These are phyloP conservation scores for Picathartes gymnocephalus DNA, from an alignment of 2,113 vertebrate species.

Conservation along the genomic window DNA sequence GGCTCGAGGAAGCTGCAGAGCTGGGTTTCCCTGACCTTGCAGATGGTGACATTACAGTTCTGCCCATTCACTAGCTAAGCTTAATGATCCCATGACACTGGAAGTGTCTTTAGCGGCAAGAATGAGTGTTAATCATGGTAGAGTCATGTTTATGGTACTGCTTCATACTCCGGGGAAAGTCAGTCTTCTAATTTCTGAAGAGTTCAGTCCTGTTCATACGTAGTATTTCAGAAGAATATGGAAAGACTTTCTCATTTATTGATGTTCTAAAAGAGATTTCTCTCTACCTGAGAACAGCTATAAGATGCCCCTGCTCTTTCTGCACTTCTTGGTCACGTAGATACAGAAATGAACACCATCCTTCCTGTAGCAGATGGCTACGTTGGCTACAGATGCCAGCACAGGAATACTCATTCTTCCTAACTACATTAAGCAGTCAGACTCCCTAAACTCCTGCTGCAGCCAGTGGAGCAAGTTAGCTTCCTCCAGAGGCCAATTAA, in stretches of 20 bases:
- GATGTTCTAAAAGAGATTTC: background rate
- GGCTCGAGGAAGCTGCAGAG: background rate
- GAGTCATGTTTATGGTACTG: background rate
- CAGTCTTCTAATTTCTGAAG: background rate
- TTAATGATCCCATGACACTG: background rate
- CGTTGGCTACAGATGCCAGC: background rate
- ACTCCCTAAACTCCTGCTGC: background rate
- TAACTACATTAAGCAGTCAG: background rate
- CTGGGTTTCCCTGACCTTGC: background rate
- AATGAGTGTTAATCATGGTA: background rate
- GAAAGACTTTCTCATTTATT: background rate
- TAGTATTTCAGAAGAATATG: background rate
- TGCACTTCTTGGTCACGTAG: background rate
- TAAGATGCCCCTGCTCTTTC: background rate
- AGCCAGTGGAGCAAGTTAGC: background rate
- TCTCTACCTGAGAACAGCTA: background rate
- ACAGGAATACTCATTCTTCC: background rate
- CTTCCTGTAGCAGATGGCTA: background rate
- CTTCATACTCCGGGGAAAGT: background rate
- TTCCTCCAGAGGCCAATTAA: conserved; percentile 16
- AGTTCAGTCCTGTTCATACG: background rate
- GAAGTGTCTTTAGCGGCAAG: background rate
- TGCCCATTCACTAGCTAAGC: background rate
- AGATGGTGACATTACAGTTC: background rate
- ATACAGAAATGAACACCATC: background rate